Evolutionary conservation across 2,797 vertebrate genomes (phyloP).

Genomic region (Tarsius wallacei): DNA sequence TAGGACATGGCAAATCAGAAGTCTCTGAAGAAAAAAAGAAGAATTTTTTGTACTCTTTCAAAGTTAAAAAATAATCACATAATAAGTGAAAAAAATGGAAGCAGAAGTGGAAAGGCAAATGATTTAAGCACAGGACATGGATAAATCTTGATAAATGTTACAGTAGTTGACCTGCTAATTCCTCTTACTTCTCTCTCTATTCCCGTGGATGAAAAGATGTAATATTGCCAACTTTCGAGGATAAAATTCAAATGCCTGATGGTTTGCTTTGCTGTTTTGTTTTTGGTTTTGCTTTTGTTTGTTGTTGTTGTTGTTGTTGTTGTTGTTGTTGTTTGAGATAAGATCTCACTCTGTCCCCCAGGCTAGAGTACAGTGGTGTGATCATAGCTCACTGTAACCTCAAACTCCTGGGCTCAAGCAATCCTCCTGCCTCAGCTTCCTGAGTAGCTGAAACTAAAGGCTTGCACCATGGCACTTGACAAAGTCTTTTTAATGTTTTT

Average conservation of each 20-base stretch:
- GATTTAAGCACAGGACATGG: neutral
- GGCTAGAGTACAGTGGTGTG: too few relatives aligned
- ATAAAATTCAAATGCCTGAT: neutral
- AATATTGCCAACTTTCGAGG: constrained; percentile 6
- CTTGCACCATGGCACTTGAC: too few relatives aligned
- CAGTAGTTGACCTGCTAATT: neutral
- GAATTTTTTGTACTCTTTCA: neutral
- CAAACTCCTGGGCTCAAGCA: too few relatives aligned
- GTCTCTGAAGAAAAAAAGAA: neutral
- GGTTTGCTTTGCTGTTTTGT: neutral
- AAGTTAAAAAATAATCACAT: constrained; percentile 50
- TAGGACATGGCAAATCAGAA: neutral
- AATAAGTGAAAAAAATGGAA: neutral
- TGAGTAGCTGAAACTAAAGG: too few relatives aligned
- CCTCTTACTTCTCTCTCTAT: neutral
- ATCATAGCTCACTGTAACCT: too few relatives aligned
- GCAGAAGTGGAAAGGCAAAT: constrained; percentile 8
- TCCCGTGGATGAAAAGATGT: neutral
- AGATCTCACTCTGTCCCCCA: too few relatives aligned
- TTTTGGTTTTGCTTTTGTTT: too few relatives aligned
- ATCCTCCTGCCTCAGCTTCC: too few relatives aligned
- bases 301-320: too few relatives aligned
- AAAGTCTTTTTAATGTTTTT: too few relatives aligned
- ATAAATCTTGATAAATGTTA: neutral
- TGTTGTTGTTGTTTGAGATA: too few relatives aligned